Evolutionary conservation across 1,140 invertebrate genomes (phyloP), one percentile per base, ranked within the genome.

Genomic region (Trissolcus basalis): DNA sequence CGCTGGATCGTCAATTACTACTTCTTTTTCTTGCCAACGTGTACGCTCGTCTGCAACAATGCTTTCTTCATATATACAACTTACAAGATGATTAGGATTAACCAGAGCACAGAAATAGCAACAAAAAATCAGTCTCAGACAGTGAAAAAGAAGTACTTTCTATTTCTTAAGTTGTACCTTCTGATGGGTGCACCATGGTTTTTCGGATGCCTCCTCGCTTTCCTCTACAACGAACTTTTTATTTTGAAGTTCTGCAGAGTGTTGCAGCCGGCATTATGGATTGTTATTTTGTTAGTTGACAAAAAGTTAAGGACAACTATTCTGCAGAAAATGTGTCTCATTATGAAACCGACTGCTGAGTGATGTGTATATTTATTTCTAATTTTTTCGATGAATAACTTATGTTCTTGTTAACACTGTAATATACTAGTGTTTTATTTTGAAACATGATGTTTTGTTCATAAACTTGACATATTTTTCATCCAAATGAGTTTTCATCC

Each of bases 141-240:
- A 0, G 8, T 85, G 16, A 64, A 49, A 16, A 83, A 81, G 15
- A 84, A 82, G 8, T 85, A 85, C 56, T 59, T 81, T 39, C 19
- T 85, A 0, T 84, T 85, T 44, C 14, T 85, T 13, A 82, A 68
- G 43, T 36, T 86, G n/a, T 86, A 86, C 33, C 39, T 85, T 0
- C 49, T 85, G 13, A 86, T 85, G 84, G 83, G 84, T 1, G 76
- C 84, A 0, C 84, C 84, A 0, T 86, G 84, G 84, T 85, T 85
- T 39, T 85, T 85, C 35, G 84, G 83, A 0, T 68, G 69, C 15
- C 45, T 84, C 1, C 41, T 81, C 0, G 84, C 82, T 0, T 84
- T 80, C 27, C 3, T 84, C 14, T 70, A 32, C 16, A 84, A 85
- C 56, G 63, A 81, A 11, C 64, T 85, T 0, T 70, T 81, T 9